phyloP scores from a whole-genome alignment of 2,888 invertebrate genomes.

The Spatulosminthurus flaviceps region DNA sequence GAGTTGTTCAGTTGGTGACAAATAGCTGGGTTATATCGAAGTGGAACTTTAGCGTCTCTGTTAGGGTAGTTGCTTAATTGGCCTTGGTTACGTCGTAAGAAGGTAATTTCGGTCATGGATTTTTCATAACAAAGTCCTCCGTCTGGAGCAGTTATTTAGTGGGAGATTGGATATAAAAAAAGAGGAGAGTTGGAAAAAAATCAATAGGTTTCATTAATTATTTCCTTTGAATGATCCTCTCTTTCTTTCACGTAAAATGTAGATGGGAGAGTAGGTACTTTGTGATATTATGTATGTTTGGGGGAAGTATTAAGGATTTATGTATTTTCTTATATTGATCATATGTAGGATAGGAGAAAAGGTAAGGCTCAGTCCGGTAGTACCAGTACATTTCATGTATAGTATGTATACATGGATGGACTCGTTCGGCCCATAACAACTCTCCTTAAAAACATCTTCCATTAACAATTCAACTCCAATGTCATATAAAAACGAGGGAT shows the following conservation, averaged over 20 bases:
- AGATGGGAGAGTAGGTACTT: neutral
- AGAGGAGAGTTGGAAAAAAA: neutral
- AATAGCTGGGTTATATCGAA: too few species aligned
- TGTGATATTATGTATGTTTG: too few species aligned
- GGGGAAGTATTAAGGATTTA: neutral
- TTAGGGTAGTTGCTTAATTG: too few species aligned
- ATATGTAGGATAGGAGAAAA: too few species aligned
- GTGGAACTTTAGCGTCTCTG: too few species aligned
- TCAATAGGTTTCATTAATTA: slow-evolving; percentile 25
- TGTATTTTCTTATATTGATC: too few species aligned
- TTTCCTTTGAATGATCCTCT: slow-evolving; percentile 19
- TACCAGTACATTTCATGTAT: too few species aligned
- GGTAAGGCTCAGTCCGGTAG: too few species aligned
- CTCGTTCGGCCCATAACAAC: neutral
- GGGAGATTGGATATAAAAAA: too few species aligned
- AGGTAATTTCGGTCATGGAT: neutral
- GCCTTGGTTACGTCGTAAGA: too few species aligned
- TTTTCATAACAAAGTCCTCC: neutral
- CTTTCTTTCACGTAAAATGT: neutral
- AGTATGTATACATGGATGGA: neutral
- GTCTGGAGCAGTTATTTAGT: neutral
- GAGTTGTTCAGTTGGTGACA: too few species aligned
- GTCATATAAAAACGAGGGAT: slow-evolving; percentile 14
- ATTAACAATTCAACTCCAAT: slow-evolving; percentile 24
- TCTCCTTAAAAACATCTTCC: slow-evolving; percentile 10